phyloP scores from a whole-genome alignment of 2,113 vertebrate species.

The Sisor rabdophorus region DNA sequence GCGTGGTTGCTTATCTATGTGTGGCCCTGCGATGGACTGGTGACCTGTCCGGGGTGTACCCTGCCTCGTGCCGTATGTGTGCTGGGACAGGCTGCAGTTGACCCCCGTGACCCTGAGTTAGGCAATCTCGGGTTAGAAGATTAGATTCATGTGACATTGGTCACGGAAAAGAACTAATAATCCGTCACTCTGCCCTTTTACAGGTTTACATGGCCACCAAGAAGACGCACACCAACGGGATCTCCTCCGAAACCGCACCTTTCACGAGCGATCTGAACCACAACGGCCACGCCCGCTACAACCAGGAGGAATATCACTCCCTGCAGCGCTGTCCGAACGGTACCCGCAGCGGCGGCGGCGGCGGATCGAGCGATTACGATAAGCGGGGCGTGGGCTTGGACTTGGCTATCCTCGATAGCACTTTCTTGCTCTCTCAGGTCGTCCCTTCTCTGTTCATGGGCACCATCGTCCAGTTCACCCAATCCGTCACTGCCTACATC shows the following conservation, averaged over 20 bases:
- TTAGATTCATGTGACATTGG: too few species aligned
- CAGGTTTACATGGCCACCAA: slow-evolving; percentile 72
- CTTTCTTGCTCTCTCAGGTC: slow-evolving; percentile 77
- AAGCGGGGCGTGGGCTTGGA: slow-evolving; percentile 72
- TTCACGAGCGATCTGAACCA: slow-evolving; percentile 51
- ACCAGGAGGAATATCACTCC: slow-evolving; percentile 53
- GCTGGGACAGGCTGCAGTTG: too few species aligned
- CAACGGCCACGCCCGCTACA: slow-evolving; percentile 49
- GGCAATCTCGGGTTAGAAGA: too few species aligned
- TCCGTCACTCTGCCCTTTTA: slow-evolving; percentile 36
- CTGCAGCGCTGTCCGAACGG: slow-evolving; percentile 50
- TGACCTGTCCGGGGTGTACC: too few species aligned
- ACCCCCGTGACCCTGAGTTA: too few species aligned
- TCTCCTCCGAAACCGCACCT: slow-evolving; percentile 59
- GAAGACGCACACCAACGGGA: slow-evolving; percentile 54
- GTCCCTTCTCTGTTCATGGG: slow-evolving; percentile 77
- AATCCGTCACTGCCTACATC: slow-evolving; percentile 73
- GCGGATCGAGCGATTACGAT: slow-evolving; percentile 53
- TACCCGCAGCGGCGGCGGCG: slow-evolving; percentile 24
- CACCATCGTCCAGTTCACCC: slow-evolving; percentile 70
- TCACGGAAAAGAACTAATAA: too few species aligned
- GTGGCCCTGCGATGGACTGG: too few species aligned
- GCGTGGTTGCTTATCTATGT: too few species aligned
- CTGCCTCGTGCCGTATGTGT: too few species aligned
- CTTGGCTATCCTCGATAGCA: slow-evolving; percentile 75